Conservation (phyloP, 2,888 invertebrate genomes). For the Trissonchulus sp. region DNA sequence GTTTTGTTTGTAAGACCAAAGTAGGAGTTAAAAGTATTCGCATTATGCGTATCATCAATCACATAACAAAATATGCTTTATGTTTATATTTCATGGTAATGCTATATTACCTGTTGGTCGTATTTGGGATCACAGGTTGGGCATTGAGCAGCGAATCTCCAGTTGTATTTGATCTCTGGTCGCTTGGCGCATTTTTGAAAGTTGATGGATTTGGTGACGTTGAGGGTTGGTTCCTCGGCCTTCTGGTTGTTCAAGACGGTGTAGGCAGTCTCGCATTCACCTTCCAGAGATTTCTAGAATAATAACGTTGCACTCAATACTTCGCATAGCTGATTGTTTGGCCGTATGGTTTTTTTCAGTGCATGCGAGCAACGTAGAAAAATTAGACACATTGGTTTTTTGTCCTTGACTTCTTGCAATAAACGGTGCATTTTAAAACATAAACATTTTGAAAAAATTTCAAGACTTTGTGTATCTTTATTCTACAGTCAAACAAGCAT, state of each 20-base stretch:
- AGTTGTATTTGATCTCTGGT: slow-evolving; percentile 27
- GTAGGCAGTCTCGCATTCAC: slow-evolving; percentile 25
- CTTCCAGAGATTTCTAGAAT: slow-evolving; percentile 27
- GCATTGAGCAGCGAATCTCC: slow-evolving; percentile 29
- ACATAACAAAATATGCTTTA: neutral
- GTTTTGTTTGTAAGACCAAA: no score
- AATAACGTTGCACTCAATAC: neutral
- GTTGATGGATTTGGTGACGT: slow-evolving; percentile 19
- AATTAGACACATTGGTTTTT: no score
- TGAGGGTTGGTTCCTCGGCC: neutral
- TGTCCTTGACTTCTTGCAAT: no score
- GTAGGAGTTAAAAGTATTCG: no score
- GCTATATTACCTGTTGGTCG: slow-evolving; percentile 16
- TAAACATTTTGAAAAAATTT: no score
- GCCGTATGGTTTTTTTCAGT: no score
- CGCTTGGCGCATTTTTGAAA: slow-evolving; percentile 27
- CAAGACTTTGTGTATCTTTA: no score
- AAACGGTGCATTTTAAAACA: no score
- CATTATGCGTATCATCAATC: slow-evolving; percentile 27
- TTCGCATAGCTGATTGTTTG: no score
- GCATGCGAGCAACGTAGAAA: no score
- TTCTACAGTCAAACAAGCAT: no score
- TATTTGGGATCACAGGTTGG: slow-evolving; percentile 29
- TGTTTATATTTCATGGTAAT: neutral
- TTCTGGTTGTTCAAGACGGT: neutral